Conservation (phyloP, 30 jellyfish, hydroid and myxozoan species). For the Cassiopea andromeda region DNA sequence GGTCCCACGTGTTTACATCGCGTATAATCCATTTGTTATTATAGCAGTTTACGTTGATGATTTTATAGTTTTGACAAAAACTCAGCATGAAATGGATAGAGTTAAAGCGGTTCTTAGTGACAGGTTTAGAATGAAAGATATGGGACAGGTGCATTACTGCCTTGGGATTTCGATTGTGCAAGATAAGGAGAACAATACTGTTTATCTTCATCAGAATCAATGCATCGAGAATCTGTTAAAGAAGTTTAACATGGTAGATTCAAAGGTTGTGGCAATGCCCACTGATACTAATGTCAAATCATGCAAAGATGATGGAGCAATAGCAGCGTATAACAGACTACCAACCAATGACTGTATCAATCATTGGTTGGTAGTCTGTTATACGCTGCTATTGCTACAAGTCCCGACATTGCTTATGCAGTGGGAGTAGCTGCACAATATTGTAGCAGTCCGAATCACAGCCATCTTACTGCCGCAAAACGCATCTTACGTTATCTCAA, state of each 20-base stretch:
- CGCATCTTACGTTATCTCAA: no score
- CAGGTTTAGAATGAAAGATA: slow-evolving; percentile 40
- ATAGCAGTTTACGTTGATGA: slow-evolving; percentile 12
- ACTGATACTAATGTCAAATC: no score
- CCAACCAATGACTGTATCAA: no score
- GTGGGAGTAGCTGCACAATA: no score
- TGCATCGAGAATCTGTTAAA: not conserved
- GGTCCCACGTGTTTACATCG: slow-evolving; percentile 42
- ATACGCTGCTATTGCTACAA: no score
- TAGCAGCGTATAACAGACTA: no score
- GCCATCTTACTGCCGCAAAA: no score
- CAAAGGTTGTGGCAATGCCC: not conserved
- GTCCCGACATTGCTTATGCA: no score
- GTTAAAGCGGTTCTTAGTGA: slow-evolving; percentile 4
- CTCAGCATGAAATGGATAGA: slow-evolving; percentile 5
- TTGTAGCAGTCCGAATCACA: no score
- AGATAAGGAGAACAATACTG: slow-evolving; percentile 9
- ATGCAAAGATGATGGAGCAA: no score
- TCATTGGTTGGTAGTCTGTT: no score
- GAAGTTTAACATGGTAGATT: not conserved
- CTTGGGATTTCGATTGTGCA: slow-evolving; percentile 39
- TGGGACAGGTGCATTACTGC: slow-evolving; percentile 32
- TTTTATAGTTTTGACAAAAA: slow-evolving; percentile 4
- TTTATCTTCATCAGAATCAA: not conserved
- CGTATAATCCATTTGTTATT: not conserved